Conservation (phyloP, 2,888 invertebrate genomes). For the Hermaeophaga mercurialis region DNA sequence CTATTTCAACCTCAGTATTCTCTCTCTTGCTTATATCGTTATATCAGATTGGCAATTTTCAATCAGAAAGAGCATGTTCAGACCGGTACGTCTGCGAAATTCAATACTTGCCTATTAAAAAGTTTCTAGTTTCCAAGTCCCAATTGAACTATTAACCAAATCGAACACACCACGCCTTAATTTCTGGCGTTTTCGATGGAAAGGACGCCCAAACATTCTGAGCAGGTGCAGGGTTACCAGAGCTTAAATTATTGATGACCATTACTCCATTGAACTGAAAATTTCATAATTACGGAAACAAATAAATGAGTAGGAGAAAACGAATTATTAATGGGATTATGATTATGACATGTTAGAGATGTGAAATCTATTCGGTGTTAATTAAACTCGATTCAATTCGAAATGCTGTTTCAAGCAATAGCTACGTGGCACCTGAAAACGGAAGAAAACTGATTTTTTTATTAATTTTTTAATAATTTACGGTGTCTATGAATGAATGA, state of each 20-base stretch:
- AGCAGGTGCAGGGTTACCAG: background rate
- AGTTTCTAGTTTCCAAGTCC: background rate
- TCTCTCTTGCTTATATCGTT: background rate
- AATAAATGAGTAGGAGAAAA: background rate
- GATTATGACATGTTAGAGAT: too few relatives aligned
- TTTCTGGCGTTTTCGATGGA: background rate
- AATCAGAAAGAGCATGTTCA: background rate
- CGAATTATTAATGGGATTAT: too few relatives aligned
- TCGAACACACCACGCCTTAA: background rate
- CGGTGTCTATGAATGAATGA: too few relatives aligned
- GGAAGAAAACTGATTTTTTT: too few relatives aligned
- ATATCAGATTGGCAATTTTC: background rate
- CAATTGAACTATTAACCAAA: background rate
- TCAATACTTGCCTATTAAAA: constrained; percentile 4
- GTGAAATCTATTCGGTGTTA: too few relatives aligned
- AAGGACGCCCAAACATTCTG: background rate
- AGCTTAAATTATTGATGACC: background rate
- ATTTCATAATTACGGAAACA: background rate
- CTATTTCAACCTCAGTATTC: too few relatives aligned
- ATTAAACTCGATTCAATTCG: too few relatives aligned
- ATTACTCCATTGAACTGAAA: background rate
- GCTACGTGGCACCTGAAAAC: too few relatives aligned
- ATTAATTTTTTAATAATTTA: too few relatives aligned
- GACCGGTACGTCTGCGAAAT: constrained; percentile 2
- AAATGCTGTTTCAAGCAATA: too few relatives aligned